Percentiles rank a stretch among this genome's conserved stretches.
Evolutionary conservation across 2,113 vertebrate genomes (phyloP).

Genomic region (Lagopus muta): DNA sequence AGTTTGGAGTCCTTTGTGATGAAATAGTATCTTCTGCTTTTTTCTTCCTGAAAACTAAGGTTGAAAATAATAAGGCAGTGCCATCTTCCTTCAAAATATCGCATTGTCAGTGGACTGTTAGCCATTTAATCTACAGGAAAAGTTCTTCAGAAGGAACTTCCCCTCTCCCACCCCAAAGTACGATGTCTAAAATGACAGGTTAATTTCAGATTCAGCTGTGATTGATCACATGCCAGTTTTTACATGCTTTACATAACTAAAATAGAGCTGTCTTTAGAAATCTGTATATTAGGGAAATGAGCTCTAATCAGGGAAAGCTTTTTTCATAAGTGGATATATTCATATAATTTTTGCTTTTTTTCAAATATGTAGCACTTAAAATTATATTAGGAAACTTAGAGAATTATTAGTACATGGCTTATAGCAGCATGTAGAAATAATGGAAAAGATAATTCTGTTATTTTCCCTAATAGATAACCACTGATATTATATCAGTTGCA

Average conservation of each 20-base stretch:
- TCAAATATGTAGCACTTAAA: slow-evolving; percentile 54
- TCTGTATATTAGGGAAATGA: slow-evolving; percentile 79
- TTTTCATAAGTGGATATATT: slow-evolving; percentile 69
- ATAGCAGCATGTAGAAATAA: slow-evolving; percentile 45
- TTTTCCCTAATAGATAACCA: slow-evolving; percentile 65
- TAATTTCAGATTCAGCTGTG: slow-evolving; percentile 82
- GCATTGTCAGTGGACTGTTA: neutral
- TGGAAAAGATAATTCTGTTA: slow-evolving; percentile 40
- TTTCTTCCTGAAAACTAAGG: neutral
- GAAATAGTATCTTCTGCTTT: neutral
- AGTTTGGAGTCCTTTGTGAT: neutral
- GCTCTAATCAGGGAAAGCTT: slow-evolving; percentile 73
- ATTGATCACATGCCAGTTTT: slow-evolving; percentile 80
- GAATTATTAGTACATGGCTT: slow-evolving; percentile 12
- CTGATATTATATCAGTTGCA: slow-evolving; percentile 48
- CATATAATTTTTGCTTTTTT: slow-evolving; percentile 63
- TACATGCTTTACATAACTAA: slow-evolving; percentile 82
- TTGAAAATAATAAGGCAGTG: neutral
- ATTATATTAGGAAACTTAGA: slow-evolving; percentile 48
- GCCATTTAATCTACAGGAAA: slow-evolving; percentile 20
- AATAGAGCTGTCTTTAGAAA: slow-evolving; percentile 83
- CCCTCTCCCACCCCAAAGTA: slow-evolving; percentile 42
- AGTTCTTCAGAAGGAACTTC: slow-evolving; percentile 52
- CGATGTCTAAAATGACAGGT: slow-evolving; percentile 78
- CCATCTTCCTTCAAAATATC: neutral